A percentile compares a stretch with the other conserved stretches of the same genome.
Evolutionary conservation across 2,113 vertebrate species (phyloP).

Genomic region (Corvus cornix): DNA sequence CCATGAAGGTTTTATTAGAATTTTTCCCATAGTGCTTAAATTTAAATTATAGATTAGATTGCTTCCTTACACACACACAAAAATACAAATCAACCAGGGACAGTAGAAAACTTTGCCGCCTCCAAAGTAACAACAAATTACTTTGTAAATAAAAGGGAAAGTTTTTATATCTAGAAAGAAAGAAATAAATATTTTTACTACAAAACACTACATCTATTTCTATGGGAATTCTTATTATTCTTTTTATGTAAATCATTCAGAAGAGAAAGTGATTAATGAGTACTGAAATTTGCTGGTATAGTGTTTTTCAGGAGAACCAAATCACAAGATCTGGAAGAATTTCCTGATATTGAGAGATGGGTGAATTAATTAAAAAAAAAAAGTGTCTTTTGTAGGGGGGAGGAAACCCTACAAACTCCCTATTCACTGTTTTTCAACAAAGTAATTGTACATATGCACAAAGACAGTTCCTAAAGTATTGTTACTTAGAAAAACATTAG

Average conservation of each 20-base stretch:
- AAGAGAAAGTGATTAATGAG: background rate
- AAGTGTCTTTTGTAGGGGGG: background rate
- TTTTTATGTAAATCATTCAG: background rate
- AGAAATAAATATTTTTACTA: background rate
- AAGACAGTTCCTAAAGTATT: background rate
- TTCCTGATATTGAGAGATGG: background rate
- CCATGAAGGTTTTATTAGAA: background rate
- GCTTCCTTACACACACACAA: background rate
- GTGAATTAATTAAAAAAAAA: background rate
- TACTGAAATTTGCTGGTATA: background rate
- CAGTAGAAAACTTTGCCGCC: background rate
- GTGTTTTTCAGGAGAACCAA: background rate
- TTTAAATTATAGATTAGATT: background rate
- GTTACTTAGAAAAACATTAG: background rate
- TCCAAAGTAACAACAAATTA: background rate
- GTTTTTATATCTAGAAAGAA: background rate
- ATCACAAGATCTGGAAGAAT: background rate
- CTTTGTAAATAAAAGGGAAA: background rate
- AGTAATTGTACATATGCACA: background rate
- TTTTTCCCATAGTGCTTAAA: background rate
- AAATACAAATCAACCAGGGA: background rate
- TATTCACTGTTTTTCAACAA: background rate
- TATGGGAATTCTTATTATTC: background rate
- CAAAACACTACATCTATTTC: background rate
- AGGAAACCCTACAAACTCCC: accelerated